A percentile compares a stretch with the other conserved stretches of the same genome.
phyloP scores from a whole-genome alignment of 92 coral and sea anemone species.

The Scolanthus callimorphus region DNA sequence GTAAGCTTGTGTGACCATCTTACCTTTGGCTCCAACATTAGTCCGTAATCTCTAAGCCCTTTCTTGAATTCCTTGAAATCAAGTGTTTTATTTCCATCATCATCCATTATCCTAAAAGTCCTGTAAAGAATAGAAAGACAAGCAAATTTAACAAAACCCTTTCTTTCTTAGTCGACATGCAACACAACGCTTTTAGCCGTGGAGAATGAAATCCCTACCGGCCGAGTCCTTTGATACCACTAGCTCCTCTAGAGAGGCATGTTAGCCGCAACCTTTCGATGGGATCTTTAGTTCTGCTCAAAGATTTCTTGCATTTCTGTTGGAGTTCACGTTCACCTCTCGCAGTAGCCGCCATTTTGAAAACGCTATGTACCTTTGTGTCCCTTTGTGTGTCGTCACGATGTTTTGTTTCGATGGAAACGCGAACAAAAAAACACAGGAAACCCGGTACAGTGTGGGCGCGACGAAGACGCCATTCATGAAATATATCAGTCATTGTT shows the following conservation, averaged over 20 bases:
- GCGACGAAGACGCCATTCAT: too few relatives aligned
- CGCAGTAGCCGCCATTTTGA: slow-evolving; percentile 92
- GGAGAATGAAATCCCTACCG: slow-evolving; percentile 41
- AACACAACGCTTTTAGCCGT: too few relatives aligned
- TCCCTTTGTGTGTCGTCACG: slow-evolving; percentile 52
- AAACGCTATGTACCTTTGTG: slow-evolving; percentile 30
- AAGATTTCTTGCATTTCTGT: slow-evolving; percentile 74
- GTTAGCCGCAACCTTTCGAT: slow-evolving; percentile 77
- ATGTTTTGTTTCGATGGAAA: slow-evolving; percentile 55
- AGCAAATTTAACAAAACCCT: too few relatives aligned
- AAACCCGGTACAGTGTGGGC: too few relatives aligned
- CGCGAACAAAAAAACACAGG: too few relatives aligned
- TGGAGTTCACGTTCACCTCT: slow-evolving; percentile 84
- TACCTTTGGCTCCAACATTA: slow-evolving; percentile 92
- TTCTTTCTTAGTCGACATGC: too few relatives aligned
- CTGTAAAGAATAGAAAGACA: slow-evolving; percentile 26
- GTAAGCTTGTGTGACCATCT: too few relatives aligned
- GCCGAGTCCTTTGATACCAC: slow-evolving; percentile 97
- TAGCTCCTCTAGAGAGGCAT: slow-evolving; percentile 91
- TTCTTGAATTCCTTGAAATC: slow-evolving; percentile 93
- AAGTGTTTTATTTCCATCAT: slow-evolving; percentile 74
- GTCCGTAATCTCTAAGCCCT: slow-evolving; percentile 90
- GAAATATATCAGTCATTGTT: too few relatives aligned
- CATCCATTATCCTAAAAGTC: slow-evolving; percentile 96
- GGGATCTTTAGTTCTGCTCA: slow-evolving; percentile 54